These are phyloP conservation scores for Meteorus cinctellus DNA, from an alignment of 2,888 invertebrate genomes.

Conservation along the genomic window DNA sequence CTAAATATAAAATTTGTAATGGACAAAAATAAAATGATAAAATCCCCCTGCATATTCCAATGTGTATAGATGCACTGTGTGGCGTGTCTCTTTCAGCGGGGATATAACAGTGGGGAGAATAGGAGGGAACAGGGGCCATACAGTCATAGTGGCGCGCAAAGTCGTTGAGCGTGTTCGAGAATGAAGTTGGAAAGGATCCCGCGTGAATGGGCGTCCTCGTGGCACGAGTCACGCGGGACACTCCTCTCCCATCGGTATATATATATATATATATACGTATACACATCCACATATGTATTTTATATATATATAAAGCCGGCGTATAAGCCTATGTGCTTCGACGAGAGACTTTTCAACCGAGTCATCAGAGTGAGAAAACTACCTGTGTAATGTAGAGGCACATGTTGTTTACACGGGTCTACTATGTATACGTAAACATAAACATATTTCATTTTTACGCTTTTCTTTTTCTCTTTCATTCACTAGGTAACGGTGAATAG, in stretches of 20 bases:
- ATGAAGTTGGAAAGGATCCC: conserved; percentile 41
- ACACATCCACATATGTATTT: not conserved
- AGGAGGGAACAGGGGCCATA: conserved; percentile 18
- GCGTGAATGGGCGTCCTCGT: conserved; percentile 57
- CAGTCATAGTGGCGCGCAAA: conserved; percentile 27
- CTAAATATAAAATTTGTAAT: not conserved
- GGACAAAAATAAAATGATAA: not conserved
- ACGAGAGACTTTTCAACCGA: conserved; percentile 55
- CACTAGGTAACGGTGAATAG: not conserved
- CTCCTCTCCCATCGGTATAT: conserved; percentile 34
- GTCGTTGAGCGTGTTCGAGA: conserved; percentile 41
- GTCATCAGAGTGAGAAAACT: conserved; percentile 60
- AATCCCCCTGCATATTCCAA: not conserved
- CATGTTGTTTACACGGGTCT: conserved; percentile 33
- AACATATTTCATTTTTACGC: not conserved
- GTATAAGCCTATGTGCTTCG: conserved; percentile 19
- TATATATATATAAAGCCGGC: conserved; percentile 9
- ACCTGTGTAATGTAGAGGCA: conserved; percentile 58
- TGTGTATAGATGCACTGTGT: conserved; percentile 5
- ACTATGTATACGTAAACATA: not conserved
- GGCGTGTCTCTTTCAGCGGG: conserved; percentile 34
- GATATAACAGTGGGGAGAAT: conserved; percentile 14
- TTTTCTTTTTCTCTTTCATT: conserved; percentile 1
- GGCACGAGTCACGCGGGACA: conserved; percentile 56
- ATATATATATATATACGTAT: not conserved